These are phyloP conservation scores for Lysandra coridon DNA, from an alignment of 2,888 invertebrate genomes.

Conservation along the genomic window DNA sequence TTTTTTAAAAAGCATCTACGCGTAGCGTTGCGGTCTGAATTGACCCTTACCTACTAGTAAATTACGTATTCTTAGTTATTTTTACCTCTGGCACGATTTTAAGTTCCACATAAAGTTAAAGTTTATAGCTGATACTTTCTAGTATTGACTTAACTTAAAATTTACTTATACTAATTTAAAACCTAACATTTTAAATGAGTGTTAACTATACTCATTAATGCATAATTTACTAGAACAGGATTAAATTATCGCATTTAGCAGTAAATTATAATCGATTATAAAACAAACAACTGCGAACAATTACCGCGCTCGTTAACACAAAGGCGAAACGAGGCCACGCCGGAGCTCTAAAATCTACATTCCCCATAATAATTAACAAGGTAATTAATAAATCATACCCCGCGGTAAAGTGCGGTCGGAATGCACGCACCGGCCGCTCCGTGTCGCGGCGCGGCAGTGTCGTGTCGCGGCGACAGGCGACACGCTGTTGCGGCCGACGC, in stretches of 20 bases:
- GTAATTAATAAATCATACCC: constrained; percentile 19
- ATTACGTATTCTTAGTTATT: too few species aligned
- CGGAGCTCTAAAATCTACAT: not conserved
- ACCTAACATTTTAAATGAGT: too few species aligned
- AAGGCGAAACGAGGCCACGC: not conserved
- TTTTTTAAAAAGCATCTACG: too few species aligned
- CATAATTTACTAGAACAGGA: not conserved
- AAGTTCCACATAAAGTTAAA: not conserved
- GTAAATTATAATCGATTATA: not conserved
- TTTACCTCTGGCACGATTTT: not conserved
- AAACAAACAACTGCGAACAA: constrained; percentile 1
- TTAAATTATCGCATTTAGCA: not conserved
- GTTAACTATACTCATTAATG: not conserved
- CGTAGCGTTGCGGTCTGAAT: too few species aligned
- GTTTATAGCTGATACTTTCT: not conserved
- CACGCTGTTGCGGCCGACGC: not conserved
- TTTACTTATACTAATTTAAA: too few species aligned
- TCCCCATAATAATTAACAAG: constrained; percentile 11
- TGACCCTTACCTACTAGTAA: too few species aligned
- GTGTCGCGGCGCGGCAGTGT: not conserved
- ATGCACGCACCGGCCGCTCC: not conserved
- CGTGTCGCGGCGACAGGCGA: constrained; percentile 19
- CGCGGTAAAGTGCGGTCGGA: not conserved
- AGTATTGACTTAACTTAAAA: not conserved
- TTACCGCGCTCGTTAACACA: not conserved